Percentiles rank a stretch among this genome's conserved stretches.
Conservation (phyloP, 2,113 vertebrate species). For the Xenopus borealis region DNA sequence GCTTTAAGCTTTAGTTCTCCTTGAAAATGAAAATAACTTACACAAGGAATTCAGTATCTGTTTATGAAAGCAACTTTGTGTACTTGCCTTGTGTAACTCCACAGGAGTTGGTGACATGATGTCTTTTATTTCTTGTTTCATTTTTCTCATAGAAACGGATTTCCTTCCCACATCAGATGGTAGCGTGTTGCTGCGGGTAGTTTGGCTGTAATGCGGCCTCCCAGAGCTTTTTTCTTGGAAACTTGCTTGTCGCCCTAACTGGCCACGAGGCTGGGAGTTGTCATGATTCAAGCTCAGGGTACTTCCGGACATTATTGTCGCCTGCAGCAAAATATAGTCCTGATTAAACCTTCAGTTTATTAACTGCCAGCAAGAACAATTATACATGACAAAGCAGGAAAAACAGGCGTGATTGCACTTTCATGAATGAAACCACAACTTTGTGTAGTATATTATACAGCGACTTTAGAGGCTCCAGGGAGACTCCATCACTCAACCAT, state of each 20-base stretch:
- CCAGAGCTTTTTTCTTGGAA: constrained; percentile 90
- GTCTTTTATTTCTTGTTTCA: constrained; percentile 94
- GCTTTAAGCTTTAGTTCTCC: too few species aligned
- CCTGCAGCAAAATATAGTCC: constrained; percentile 70
- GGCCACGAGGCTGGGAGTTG: constrained; percentile 73
- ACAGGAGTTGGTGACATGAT: constrained; percentile 94
- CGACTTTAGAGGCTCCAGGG: too few species aligned
- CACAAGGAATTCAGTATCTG: too few species aligned
- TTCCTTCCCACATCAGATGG: constrained; percentile 88
- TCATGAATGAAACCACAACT: neutral
- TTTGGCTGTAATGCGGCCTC: constrained; percentile 80
- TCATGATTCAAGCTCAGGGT: constrained; percentile 93
- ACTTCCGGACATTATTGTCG: constrained; percentile 98
- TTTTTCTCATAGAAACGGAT: constrained; percentile 87
- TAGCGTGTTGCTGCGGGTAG: constrained; percentile 89
- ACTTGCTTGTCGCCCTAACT: constrained; percentile 91
- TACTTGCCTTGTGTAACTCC: constrained; percentile 92
- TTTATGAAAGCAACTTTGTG: too few species aligned
- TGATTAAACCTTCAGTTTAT: neutral
- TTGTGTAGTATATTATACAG: too few species aligned
- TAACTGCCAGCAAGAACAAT: neutral
- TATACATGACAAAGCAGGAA: neutral
- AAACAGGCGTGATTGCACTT: neutral
- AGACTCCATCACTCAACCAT: too few species aligned
- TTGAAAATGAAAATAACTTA: too few species aligned